Conservation (phyloP, 2,113 vertebrate species). For the Dromiciops gliroides region DNA sequence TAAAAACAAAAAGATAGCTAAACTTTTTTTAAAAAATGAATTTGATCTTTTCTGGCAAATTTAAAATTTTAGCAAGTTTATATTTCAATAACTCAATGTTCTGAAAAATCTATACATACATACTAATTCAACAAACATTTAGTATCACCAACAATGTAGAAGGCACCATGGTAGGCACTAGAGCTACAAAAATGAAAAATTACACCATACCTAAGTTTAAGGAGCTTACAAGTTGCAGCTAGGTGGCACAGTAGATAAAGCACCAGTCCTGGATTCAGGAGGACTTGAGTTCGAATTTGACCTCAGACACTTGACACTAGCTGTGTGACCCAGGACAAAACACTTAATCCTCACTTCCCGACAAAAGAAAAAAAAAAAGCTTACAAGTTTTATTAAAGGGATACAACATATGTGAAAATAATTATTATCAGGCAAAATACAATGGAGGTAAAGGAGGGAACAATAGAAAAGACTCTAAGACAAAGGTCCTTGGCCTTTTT, state of each 20-base stretch:
- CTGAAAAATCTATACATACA: background rate
- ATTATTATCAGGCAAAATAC: background rate
- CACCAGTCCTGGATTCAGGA: too few relatives aligned
- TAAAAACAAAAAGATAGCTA: background rate
- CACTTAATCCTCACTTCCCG: too few relatives aligned
- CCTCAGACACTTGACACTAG: too few relatives aligned
- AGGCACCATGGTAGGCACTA: background rate
- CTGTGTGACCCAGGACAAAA: too few relatives aligned
- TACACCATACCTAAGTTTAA: background rate
- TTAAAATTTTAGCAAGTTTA: background rate
- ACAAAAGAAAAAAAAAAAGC: too few relatives aligned
- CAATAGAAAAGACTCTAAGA: background rate
- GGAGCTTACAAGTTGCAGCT: background rate
- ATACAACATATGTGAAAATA: background rate
- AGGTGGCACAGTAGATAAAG: too few relatives aligned
- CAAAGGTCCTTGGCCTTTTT: background rate
- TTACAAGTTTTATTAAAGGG: background rate
- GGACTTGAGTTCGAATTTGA: too few relatives aligned
- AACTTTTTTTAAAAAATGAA: background rate
- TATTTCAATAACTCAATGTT: background rate
- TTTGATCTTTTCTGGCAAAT: background rate
- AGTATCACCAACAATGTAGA: background rate
- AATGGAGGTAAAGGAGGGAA: background rate
- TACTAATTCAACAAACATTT: background rate
- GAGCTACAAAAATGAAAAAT: background rate